Evolutionary conservation across 1,140 invertebrate species (phyloP).

Genomic region (Cryptotermes secundus): DNA sequence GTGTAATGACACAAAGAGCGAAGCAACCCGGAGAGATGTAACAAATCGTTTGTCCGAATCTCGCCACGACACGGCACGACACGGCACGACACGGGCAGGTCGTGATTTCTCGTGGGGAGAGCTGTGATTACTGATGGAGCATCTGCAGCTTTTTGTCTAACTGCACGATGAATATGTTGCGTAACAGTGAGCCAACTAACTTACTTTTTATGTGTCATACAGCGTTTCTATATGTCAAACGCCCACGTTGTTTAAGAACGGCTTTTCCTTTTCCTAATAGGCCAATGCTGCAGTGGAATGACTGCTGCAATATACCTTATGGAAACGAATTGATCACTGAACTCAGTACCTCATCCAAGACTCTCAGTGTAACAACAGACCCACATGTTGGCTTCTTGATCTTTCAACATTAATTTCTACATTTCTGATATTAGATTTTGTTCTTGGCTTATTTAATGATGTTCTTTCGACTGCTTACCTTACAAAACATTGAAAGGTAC

Average conservation of each 20-base stretch:
- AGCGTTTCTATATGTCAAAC: neutral
- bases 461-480: too few species aligned
- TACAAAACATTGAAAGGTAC: too few species aligned
- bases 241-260: neutral
- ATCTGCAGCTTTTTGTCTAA: neutral
- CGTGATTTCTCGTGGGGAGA: slow-evolving; percentile 6
- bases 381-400: too few species aligned
- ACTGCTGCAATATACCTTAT: too few species aligned
- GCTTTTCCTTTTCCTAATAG: too few species aligned
- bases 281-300: too few species aligned
- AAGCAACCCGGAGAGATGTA: neutral
- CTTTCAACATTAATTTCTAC: too few species aligned
- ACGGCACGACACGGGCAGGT: neutral
- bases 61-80: slow-evolving; percentile 11
- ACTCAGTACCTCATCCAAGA: too few species aligned
- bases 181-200: neutral
- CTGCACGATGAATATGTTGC: neutral
- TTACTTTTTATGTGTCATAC: neutral
- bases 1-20: slow-evolving; percentile 3
- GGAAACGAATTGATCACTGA: too few species aligned
- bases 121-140: neutral
- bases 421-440: too few species aligned
- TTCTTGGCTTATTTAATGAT: too few species aligned
- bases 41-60: neutral
- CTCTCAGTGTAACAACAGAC: too few species aligned